Evolutionary conservation across 2,888 invertebrate species (phyloP).

Genomic region (Corbicula japonica): DNA sequence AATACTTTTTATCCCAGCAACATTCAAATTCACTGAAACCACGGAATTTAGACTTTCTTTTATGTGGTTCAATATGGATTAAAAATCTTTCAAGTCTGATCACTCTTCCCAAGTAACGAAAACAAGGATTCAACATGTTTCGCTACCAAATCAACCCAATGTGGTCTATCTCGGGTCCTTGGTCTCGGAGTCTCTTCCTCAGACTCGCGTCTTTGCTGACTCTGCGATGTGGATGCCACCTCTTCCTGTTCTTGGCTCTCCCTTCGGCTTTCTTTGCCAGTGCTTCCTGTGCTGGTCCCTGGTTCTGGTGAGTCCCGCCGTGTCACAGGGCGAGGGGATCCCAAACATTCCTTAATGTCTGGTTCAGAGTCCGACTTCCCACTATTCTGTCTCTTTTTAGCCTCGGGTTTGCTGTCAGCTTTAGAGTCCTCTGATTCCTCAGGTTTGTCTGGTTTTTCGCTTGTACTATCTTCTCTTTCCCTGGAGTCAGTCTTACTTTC

Average conservation of each 20-base stretch:
- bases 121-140: conserved; percentile 80
- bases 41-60: too few species aligned
- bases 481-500: conserved; percentile 15
- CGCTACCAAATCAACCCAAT: conserved; percentile 78
- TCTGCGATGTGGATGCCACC: conserved; percentile 6
- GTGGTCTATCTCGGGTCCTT: conserved; percentile 72
- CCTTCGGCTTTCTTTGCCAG: neutral
- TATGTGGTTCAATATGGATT: too few species aligned
- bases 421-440: conserved; percentile 28
- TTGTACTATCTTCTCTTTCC: neutral
- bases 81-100: too few species aligned
- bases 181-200: conserved; percentile 50
- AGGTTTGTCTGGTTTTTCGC: conserved; percentile 15
- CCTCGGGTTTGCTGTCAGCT: conserved; percentile 40
- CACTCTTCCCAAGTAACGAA: conserved; percentile 29
- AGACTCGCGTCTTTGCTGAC: conserved; percentile 16
- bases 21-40: too few species aligned
- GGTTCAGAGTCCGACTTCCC: conserved; percentile 53
- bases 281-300: conserved; percentile 51
- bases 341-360: conserved; percentile 63
- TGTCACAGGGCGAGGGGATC: conserved; percentile 61
- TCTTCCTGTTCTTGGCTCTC: conserved; percentile 19
- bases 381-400: conserved; percentile 25
- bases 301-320: conserved; percentile 64
- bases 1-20: too few species aligned